Base-by-base conservation (phyloP, 92 coral and sea anemone genomes). In the Nematostella vectensis region DNA sequence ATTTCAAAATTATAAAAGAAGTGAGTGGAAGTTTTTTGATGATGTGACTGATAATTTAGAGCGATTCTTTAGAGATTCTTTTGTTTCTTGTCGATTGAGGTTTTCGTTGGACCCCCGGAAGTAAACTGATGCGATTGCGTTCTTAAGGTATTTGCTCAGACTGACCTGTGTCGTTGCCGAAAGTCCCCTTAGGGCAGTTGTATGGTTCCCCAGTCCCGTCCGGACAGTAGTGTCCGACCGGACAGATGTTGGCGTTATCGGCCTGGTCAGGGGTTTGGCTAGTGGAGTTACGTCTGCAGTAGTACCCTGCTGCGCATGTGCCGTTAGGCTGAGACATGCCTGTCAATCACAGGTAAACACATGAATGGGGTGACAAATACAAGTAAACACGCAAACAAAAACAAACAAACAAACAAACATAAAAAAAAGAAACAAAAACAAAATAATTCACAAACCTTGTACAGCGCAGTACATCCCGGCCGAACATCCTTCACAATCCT, bases 211-310 rank as follows among this genome's bases (percentile, higher is more conserved):
- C 96, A 45, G 98, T 91, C 29, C 79, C 74, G 50, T 81, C 59
- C 1, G 86, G 91, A 58, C 98, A 91, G 62, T 78, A 91, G 63
- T 86, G 93, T 27, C 98, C 98, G 30, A 81, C 77, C 15, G 93
- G 96, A 47, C 98, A 91, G 37, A 91, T 86, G 67, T 91, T 87
- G 28, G 98, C 98, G 44, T 81, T 78, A 20, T 67, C 75, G n/a
- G 79, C 85, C 70, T 91, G 96, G 62, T 78, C 48, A 1, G 98
- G 98, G 10, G 98, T 78, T 2, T 80, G 77, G 13, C 62, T 60
- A n/a, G 39, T 65, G 19, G 98, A 91, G 55, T 74, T 78, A 16
- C 93, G 91, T 25, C 96, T 75, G 40, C 98, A 91, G 65, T 65
- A 91, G 63, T 91, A 86, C 1, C 96, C 96, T 36, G 91, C 91